These are phyloP conservation scores for Sepiola atlantica DNA, from an alignment of 2,888 invertebrate genomes.

Conservation along the genomic window DNA sequence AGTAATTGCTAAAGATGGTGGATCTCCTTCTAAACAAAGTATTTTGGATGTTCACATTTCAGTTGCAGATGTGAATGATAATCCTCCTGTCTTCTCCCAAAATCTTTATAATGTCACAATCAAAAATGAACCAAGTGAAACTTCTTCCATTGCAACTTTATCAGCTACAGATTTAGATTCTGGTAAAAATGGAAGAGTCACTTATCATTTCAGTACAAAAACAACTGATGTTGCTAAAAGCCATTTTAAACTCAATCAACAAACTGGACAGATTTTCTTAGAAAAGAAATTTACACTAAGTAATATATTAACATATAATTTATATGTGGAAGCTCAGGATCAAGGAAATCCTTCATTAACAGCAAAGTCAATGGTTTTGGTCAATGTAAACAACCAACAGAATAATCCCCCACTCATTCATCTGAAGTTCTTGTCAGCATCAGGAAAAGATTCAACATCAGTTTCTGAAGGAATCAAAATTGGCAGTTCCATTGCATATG, in stretches of 20 bases:
- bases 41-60: not conserved
- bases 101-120: not conserved
- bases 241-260: not conserved
- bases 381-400: not conserved
- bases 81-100: not conserved
- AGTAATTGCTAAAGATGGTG: not conserved
- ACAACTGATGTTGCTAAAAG: not conserved
- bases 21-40: not conserved
- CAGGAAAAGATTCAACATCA: not conserved
- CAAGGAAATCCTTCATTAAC: not conserved
- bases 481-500: not conserved
- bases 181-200: slow-evolving; percentile 10
- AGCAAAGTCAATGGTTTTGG: not conserved
- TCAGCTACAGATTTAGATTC: not conserved
- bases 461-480: slow-evolving; percentile 1
- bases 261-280: not conserved
- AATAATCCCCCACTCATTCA: not conserved
- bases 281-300: not conserved
- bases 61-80: not conserved
- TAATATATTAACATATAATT: not conserved
- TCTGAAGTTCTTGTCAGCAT: not conserved
- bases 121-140: slow-evolving; percentile 32
- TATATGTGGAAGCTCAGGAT: not conserved
- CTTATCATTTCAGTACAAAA: slow-evolving; percentile 21
- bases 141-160: not conserved